Conservation (phyloP, 1,140 invertebrate genomes). For the Doryteuthis pealeii region DNA sequence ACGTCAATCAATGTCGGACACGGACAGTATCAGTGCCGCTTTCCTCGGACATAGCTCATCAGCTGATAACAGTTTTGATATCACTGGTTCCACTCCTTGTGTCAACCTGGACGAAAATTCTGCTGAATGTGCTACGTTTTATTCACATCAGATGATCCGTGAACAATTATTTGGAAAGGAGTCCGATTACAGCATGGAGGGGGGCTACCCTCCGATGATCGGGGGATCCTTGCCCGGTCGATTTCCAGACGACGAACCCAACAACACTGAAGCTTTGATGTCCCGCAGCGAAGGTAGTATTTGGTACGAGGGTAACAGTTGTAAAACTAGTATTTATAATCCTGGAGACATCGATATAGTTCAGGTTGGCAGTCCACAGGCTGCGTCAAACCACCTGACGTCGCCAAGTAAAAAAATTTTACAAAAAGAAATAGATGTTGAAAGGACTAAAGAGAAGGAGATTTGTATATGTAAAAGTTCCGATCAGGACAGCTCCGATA, state of each 20-base stretch:
- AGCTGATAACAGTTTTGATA: slow-evolving; percentile 17
- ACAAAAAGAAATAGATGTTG: slow-evolving; percentile 1
- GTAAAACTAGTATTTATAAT: slow-evolving; percentile 6
- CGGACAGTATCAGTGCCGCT: neutral
- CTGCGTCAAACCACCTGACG: neutral
- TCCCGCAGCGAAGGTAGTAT: neutral
- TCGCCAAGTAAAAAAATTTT: neutral
- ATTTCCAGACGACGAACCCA: neutral
- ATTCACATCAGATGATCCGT: neutral
- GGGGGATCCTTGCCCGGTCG: neutral
- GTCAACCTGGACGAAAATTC: slow-evolving; percentile 6
- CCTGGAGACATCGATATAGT: neutral
- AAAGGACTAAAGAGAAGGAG: slow-evolving; percentile 4
- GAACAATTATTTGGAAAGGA: neutral
- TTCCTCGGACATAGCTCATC: slow-evolving; percentile 8
- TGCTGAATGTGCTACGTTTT: slow-evolving; percentile 3
- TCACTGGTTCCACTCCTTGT: neutral
- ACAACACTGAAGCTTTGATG: neutral
- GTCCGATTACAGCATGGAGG: neutral
- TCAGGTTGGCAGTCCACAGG: neutral
- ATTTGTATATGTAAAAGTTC: neutral
- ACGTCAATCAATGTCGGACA: neutral
- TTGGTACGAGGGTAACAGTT: slow-evolving; percentile 1
- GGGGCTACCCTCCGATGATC: neutral
- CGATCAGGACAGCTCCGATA: neutral